These are phyloP conservation scores for Proales similis DNA, from an alignment of 1,140 invertebrate genomes.

Conservation along the genomic window DNA sequence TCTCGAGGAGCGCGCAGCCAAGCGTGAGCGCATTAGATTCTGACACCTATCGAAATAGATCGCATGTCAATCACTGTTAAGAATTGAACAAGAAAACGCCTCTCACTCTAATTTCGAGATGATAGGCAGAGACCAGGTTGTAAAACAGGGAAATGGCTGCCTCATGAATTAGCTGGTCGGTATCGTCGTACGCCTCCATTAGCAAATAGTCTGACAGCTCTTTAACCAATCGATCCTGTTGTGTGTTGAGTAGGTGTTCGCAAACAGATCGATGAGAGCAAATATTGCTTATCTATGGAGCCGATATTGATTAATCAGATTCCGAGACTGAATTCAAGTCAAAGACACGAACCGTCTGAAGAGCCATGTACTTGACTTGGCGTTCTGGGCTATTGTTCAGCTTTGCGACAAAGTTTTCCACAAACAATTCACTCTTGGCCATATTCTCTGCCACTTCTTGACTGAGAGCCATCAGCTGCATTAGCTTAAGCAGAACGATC, in stretches of 20 bases:
- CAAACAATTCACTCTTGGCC: too few species aligned
- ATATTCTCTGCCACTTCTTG: too few species aligned
- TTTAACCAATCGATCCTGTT: conserved; percentile 20
- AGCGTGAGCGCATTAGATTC: conserved; percentile 27
- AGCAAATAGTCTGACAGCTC: not conserved
- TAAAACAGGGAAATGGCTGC: conserved; percentile 18
- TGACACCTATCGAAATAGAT: not conserved
- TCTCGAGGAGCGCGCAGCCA: conserved; percentile 18
- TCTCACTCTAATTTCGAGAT: conserved; percentile 1
- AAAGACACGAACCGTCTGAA: too few species aligned
- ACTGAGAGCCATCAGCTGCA: too few species aligned
- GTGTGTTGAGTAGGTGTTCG: not conserved
- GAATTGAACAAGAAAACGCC: not conserved
- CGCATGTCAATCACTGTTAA: too few species aligned
- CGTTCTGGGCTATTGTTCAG: too few species aligned
- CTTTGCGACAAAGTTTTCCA: too few species aligned
- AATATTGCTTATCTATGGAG: conserved; percentile 20
- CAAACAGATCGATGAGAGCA: not conserved
- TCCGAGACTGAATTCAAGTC: too few species aligned
- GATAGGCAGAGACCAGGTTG: conserved; percentile 4
- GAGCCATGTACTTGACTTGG: too few species aligned
- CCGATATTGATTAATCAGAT: too few species aligned
- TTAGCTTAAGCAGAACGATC: too few species aligned
- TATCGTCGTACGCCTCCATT: not conserved
- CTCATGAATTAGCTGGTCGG: conserved; percentile 6